Conservation (phyloP, 2,888 invertebrate genomes). For the Hyalella azteca region DNA sequence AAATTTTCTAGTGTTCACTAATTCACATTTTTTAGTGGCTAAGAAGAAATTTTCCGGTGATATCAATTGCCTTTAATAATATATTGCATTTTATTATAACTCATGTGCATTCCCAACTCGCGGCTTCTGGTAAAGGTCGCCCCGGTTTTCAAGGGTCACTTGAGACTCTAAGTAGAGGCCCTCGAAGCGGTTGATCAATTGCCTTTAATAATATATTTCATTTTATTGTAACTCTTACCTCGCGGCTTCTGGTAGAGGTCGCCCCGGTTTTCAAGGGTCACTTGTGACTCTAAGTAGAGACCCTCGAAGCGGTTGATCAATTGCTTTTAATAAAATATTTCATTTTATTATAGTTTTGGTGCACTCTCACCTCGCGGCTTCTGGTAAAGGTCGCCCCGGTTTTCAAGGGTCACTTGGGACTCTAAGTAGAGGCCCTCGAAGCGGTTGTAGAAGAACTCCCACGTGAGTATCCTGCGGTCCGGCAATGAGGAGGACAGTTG, state of each 20-base stretch:
- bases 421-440: slow-evolving; percentile 96
- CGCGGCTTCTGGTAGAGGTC: slow-evolving; percentile 65
- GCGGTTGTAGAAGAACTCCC: slow-evolving; percentile 97
- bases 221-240: too few relatives aligned
- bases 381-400: slow-evolving; percentile 72
- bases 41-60: too few relatives aligned
- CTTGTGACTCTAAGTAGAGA: slow-evolving; percentile 93
- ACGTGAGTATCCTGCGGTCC: slow-evolving; percentile 80
- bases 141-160: slow-evolving; percentile 82
- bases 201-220: too few relatives aligned
- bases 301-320: slow-evolving; percentile 94
- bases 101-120: too few relatives aligned
- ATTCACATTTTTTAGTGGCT: too few relatives aligned
- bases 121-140: slow-evolving; percentile 67
- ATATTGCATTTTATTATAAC: too few relatives aligned
- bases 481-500: slow-evolving; percentile 88
- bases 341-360: too few relatives aligned
- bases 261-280: slow-evolving; percentile 82
- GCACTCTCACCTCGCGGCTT: slow-evolving; percentile 10
- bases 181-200: slow-evolving; percentile 93
- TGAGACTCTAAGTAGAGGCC: slow-evolving; percentile 95
- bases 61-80: too few relatives aligned
- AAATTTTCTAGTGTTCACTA: too few relatives aligned
- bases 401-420: slow-evolving; percentile 89
- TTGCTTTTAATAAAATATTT: too few relatives aligned